Evolutionary conservation across 2,797 vertebrate genomes (phyloP).

Genomic region (Micromesistius poutassou): DNA sequence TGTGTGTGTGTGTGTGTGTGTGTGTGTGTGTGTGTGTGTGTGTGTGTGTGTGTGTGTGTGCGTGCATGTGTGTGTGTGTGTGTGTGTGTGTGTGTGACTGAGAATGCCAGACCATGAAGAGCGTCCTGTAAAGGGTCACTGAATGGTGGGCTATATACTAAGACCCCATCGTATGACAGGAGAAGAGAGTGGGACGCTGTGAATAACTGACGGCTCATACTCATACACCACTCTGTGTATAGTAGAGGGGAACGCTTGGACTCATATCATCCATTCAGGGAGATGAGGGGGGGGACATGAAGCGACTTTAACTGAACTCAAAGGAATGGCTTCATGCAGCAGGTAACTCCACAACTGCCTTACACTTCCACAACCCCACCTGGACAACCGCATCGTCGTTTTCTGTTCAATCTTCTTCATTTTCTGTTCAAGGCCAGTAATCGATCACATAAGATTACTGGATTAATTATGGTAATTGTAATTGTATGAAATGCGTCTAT

Average conservation of each 20-base stretch:
- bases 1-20: no score
- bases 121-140: conserved; percentile 20
- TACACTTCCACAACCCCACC: neutral
- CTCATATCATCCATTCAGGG: neutral
- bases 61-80: no score
- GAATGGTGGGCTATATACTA: neutral
- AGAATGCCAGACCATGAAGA: neutral
- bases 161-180: no score
- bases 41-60: no score
- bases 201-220: no score
- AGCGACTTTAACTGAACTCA: conserved; percentile 28
- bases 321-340: conserved; percentile 35
- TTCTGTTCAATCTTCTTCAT: neutral
- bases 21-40: no score
- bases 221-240: neutral
- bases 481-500: neutral
- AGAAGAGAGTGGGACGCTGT: no score
- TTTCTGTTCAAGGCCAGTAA: no score
- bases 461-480: no score
- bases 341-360: conserved; percentile 38
- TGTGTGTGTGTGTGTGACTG: no score
- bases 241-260: no score
- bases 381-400: neutral
- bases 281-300: neutral
- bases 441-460: no score